Percentiles rank a stretch among this genome's conserved stretches.
These are phyloP conservation scores for Charaxes varanes DNA, from an alignment of 1,140 invertebrate species.

Conservation along the genomic window DNA sequence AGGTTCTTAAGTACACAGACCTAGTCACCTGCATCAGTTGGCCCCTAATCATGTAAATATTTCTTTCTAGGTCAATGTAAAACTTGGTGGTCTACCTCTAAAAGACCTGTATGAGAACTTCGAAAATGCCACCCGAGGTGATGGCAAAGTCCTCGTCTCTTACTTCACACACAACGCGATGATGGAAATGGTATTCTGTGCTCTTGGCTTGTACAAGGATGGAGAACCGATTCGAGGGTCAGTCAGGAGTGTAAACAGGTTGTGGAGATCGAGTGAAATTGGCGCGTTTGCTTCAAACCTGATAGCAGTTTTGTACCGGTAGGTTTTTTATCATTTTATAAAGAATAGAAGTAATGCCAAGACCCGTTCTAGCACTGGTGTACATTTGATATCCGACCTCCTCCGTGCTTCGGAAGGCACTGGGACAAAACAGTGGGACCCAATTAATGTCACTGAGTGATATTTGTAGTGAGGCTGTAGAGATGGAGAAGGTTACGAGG, in stretches of 20 bases:
- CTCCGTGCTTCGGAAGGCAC: no score
- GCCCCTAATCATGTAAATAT: no score
- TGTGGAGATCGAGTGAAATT: conserved; percentile 45
- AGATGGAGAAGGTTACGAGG: no score
- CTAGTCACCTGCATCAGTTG: no score
- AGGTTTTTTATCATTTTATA: neutral
- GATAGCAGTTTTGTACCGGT: conserved; percentile 51
- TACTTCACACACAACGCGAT: conserved; percentile 84
- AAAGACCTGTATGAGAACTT: conserved; percentile 81
- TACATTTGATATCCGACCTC: no score
- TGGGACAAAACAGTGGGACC: no score
- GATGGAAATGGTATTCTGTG: conserved; percentile 46
- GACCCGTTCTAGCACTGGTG: no score
- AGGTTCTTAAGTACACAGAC: no score
- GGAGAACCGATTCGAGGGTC: conserved; percentile 19
- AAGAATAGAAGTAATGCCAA: no score
- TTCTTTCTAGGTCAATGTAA: conserved; percentile 69
- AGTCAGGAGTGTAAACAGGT: conserved; percentile 20
- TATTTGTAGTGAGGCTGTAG: no score
- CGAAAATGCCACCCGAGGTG: conserved; percentile 31
- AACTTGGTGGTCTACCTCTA: conserved; percentile 82
- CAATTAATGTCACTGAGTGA: no score
- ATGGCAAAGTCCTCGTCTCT: conserved; percentile 75
- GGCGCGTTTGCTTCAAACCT: conserved; percentile 44
- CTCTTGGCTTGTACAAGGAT: conserved; percentile 45